Percentiles rank a stretch among this genome's conserved stretches.
phyloP scores from a whole-genome alignment of 2,888 invertebrate species.

The Eupithecia insigniata region DNA sequence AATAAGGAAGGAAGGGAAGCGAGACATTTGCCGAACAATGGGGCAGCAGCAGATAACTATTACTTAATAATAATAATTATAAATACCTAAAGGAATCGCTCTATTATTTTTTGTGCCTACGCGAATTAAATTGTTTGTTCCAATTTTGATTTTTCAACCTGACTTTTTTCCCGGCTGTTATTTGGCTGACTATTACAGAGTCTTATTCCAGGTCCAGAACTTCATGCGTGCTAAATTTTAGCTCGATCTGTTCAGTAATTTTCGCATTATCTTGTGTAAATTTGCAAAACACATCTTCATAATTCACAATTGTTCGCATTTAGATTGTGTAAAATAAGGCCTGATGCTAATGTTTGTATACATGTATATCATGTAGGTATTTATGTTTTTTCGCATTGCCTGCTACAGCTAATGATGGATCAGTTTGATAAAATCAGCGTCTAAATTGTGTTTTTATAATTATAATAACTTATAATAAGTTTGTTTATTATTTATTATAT shows the following conservation, averaged over 20 bases:
- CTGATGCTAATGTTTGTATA: background rate
- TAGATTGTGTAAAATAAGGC: background rate
- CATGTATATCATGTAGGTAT: background rate
- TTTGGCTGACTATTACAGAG: background rate
- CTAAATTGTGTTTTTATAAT: background rate
- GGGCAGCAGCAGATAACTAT: background rate
- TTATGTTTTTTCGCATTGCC: background rate
- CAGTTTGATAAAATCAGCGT: background rate
- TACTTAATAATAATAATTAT: background rate
- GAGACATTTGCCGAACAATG: background rate
- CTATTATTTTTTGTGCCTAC: background rate
- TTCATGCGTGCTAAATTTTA: background rate
- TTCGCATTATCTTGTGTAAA: background rate
- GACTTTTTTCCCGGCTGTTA: background rate
- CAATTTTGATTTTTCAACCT: background rate
- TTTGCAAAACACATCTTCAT: background rate
- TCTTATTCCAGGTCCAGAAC: background rate
- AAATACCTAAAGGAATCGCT: background rate
- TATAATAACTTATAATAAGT: background rate
- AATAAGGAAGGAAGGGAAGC: background rate
- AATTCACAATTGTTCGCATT: background rate
- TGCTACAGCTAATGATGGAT: background rate
- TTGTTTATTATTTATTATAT: no score
- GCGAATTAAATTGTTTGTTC: background rate
- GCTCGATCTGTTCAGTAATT: background rate